Evolutionary conservation across 2,888 invertebrate species (phyloP), one percentile per base, ranked within the genome.

Genomic region (Choreutis nemorana): DNA sequence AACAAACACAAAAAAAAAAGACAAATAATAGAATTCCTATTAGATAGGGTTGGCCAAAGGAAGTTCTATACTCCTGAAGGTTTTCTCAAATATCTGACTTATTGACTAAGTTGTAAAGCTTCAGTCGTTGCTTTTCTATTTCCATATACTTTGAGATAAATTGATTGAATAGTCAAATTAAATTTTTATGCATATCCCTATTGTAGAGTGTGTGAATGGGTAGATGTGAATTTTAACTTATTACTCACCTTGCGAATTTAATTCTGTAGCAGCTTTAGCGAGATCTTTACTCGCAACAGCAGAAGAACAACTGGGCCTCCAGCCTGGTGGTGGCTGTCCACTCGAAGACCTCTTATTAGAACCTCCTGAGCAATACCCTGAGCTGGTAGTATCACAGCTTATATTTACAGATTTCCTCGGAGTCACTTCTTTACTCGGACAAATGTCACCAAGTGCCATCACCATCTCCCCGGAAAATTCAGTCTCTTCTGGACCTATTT

Each of bases 191-290:
- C n/a, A n/a, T n/a, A n/a, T n/a, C n/a, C n/a, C n/a, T n/a, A n/a
- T n/a, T n/a, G n/a, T n/a, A n/a, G n/a, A n/a, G n/a, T n/a, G n/a
- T n/a, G n/a, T n/a, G n/a, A n/a, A n/a, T n/a, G n/a, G n/a, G n/a
- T n/a, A n/a, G n/a, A n/a, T n/a, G n/a, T n/a, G n/a, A n/a, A n/a
- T n/a, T n/a, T n/a, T n/a, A n/a, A n/a, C n/a, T n/a, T 24, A 29
- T 22, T 27, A 72, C 83, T 81, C 57, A 88, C 87, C 88, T 67
- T 88, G 87, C 43, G 84, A 72, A 63, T 87, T 88, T 12, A 87
- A 72, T 55, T 87, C 87, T 4, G 87, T 85, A 9, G 87, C 86
- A 30, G 87, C 83, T 50, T 83, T 86, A 26, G 81, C 77, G 37
- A 81, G 56, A 31, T 83, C 83, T 37, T 73, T 73, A 23, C 81